A percentile compares a stretch with the other conserved stretches of the same genome.
These are phyloP conservation scores for Polypterus bichir DNA, from an alignment of 2,113 vertebrate species.

Conservation along the genomic window DNA sequence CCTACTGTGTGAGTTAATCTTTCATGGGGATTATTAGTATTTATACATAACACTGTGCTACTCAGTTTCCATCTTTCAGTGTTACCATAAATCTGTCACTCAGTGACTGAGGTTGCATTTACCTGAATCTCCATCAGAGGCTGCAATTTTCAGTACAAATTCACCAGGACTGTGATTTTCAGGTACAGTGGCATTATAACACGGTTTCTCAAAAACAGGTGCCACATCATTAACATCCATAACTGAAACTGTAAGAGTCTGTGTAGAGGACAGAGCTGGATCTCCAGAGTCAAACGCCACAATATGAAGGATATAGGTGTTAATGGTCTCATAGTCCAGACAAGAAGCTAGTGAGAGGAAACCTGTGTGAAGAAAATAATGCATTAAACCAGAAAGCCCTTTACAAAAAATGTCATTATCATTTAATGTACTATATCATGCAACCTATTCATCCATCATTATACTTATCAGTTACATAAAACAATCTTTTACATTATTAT, in stretches of 20 bases:
- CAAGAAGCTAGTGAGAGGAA: constrained; percentile 49
- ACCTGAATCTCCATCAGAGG: constrained; percentile 74
- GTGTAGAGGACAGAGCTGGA: constrained; percentile 60
- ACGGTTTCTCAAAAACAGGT: constrained; percentile 50
- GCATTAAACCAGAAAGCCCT: background rate
- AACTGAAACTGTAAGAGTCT: constrained; percentile 63
- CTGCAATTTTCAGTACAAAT: constrained; percentile 57
- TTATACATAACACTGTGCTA: no score
- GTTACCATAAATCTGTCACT: no score
- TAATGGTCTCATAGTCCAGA: constrained; percentile 62
- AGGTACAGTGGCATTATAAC: constrained; percentile 52
- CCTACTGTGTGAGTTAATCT: no score
- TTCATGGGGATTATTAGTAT: no score
- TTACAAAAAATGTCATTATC: no score
- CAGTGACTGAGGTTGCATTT: constrained; percentile 13
- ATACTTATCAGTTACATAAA: no score
- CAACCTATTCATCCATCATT: no score
- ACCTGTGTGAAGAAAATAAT: constrained; percentile 41
- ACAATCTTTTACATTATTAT: no score
- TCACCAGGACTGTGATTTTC: constrained; percentile 68
- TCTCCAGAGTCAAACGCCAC: constrained; percentile 55
- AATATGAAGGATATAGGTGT: constrained; percentile 51
- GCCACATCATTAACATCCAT: constrained; percentile 71
- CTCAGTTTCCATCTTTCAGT: no score
- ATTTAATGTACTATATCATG: no score